These are phyloP conservation scores for Ips typographus DNA, from an alignment of 1,140 invertebrate genomes.

Conservation along the genomic window DNA sequence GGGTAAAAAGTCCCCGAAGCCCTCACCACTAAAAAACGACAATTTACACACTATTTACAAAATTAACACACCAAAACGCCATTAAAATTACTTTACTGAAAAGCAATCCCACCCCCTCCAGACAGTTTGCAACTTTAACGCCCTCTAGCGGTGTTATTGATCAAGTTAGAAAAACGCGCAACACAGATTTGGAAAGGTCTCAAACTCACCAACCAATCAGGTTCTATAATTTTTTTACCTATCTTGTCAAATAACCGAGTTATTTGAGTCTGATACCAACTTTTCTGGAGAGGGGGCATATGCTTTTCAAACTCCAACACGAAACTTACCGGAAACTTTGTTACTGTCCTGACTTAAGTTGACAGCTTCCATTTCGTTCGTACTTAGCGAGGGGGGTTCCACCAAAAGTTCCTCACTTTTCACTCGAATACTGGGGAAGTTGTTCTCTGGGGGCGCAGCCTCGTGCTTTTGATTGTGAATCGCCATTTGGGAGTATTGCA, in stretches of 20 bases:
- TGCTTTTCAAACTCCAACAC: neutral
- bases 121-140: too few species aligned
- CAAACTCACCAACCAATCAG: too few species aligned
- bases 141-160: too few species aligned
- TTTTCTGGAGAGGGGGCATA: too few species aligned
- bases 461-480: constrained; percentile 69
- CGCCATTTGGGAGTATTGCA: constrained; percentile 72
- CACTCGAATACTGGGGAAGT: constrained; percentile 24
- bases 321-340: constrained; percentile 49
- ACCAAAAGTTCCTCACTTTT: constrained; percentile 40
- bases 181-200: too few species aligned
- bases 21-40: constrained; percentile 82
- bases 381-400: constrained; percentile 16
- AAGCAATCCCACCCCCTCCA: neutral
- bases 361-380: constrained; percentile 39
- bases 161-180: too few species aligned
- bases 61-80: neutral
- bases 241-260: too few species aligned
- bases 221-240: too few species aligned
- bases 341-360: constrained; percentile 43
- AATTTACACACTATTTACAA: constrained; percentile 45
- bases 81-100: neutral
- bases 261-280: too few species aligned
- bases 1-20: constrained; percentile 92
- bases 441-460: constrained; percentile 48